These are phyloP conservation scores for Dinomys branickii DNA, from an alignment of 2,113 vertebrate genomes.

Conservation along the genomic window DNA sequence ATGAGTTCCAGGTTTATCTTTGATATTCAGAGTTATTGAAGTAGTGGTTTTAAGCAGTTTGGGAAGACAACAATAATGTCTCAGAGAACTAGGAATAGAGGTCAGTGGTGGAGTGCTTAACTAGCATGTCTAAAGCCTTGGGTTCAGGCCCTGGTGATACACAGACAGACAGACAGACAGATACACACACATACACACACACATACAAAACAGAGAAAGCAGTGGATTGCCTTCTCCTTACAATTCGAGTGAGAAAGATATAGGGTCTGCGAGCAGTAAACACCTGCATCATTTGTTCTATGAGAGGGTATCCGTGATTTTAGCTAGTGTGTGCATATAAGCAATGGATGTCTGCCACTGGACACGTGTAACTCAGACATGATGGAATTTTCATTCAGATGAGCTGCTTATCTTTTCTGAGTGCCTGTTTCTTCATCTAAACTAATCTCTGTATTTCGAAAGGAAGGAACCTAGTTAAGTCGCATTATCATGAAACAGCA, in stretches of 20 bases:
- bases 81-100: background rate
- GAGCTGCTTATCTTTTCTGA: background rate
- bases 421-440: background rate
- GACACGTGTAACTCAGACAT: too few species aligned
- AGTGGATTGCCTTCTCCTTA: background rate
- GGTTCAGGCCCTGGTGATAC: background rate
- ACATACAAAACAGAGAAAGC: background rate
- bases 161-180: background rate
- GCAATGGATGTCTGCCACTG: background rate
- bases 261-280: background rate
- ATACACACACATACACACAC: too few species aligned
- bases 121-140: background rate
- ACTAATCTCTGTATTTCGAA: background rate
- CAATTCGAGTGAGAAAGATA: background rate
- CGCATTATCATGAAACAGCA: background rate
- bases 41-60: background rate
- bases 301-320: background rate
- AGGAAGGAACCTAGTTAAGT: background rate
- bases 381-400: background rate
- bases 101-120: background rate
- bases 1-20: background rate
- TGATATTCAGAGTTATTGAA: background rate
- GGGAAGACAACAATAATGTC: background rate
- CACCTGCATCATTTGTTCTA: background rate
- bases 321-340: background rate